Evolutionary conservation across 2,888 invertebrate species (phyloP), one percentile per base, ranked within the genome.

Genomic region (Tipula unca): DNA sequence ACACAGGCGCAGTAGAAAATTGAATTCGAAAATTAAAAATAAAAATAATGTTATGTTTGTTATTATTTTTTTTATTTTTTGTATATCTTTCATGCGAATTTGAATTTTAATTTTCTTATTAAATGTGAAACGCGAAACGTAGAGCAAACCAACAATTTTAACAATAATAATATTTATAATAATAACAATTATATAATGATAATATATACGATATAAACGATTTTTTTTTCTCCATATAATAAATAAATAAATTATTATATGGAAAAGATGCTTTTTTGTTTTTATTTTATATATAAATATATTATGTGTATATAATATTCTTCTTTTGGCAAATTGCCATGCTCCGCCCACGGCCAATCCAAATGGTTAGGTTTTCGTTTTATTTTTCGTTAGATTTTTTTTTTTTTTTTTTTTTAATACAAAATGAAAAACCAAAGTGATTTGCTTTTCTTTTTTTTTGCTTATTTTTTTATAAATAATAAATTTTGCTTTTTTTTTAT

Each of bases 331-430:
- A 25, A 69, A 69, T 69, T 69, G 69, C 69, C 69, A 69, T 69
- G 69, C 69, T 69, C 69, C 69, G 69, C 69, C 69, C 69, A 69
- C 69, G 69, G 69, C 69, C 69, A 69, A 69, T 69, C 69, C 69
- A 69, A 69, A 69, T 69, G 69, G 69, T 69, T 69, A 69, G 69
- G 69, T 69, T 69, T 69, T 69, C 25, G 69, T 69, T 69, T 25
- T 25, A 13, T 25, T 25, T 69, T 25, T 69, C 69, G 69, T 69
- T 69, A 10, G 10, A 69, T 25, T 69, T 69, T 69, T 25, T 25
- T 69, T 69, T 69, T 69, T 10, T 25, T 69, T 69, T 69, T 69
- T 2, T 54, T 3, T 69, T 69, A 69, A 69, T 69, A 69, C 69
- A 69, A 69, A 69, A 69, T 69, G 69, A 69, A 69, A 69, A 69